Conservation (phyloP, 2,113 vertebrate genomes). For the Forbesichthys agassizii region DNA sequence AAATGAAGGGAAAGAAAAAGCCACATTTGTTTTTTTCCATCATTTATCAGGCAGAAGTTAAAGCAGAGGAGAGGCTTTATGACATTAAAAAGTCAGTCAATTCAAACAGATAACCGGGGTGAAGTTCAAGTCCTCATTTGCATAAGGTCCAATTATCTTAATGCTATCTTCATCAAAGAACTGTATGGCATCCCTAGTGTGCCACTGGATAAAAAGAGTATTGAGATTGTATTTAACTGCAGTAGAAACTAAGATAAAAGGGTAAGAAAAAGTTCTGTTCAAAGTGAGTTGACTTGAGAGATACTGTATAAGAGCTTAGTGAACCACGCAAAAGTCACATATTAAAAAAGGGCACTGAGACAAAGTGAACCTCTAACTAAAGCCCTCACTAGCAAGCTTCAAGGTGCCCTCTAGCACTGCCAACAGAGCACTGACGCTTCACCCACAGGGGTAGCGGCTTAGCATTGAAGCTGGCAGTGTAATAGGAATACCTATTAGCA, state of each 20-base stretch:
- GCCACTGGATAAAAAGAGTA: slow-evolving; percentile 9
- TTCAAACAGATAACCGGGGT: slow-evolving; percentile 34
- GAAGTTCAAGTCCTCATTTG: slow-evolving; percentile 58
- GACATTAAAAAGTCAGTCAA: slow-evolving; percentile 30
- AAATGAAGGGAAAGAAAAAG: slow-evolving; percentile 2
- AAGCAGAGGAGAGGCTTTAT: slow-evolving; percentile 34
- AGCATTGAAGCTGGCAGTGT: too few relatives aligned
- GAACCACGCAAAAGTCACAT: slow-evolving; percentile 54
- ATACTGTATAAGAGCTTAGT: slow-evolving; percentile 49
- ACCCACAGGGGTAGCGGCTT: too few relatives aligned
- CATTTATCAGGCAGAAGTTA: background rate
- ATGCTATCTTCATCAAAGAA: slow-evolving; percentile 61
- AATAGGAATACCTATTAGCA: too few relatives aligned
- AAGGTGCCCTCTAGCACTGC: background rate
- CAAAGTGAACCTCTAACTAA: slow-evolving; percentile 21
- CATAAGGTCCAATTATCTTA: slow-evolving; percentile 68
- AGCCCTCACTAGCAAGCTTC: slow-evolving; percentile 21
- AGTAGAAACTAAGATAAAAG: slow-evolving; percentile 39
- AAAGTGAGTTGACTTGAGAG: slow-evolving; percentile 54
- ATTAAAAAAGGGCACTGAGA: slow-evolving; percentile 54
- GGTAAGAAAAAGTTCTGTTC: slow-evolving; percentile 56
- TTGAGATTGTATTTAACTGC: slow-evolving; percentile 5
- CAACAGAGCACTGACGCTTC: background rate
- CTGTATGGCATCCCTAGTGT: slow-evolving; percentile 56
- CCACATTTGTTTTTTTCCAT: background rate